Conservation (phyloP, 1,140 invertebrate species). For the Coenobita brevimanus region DNA sequence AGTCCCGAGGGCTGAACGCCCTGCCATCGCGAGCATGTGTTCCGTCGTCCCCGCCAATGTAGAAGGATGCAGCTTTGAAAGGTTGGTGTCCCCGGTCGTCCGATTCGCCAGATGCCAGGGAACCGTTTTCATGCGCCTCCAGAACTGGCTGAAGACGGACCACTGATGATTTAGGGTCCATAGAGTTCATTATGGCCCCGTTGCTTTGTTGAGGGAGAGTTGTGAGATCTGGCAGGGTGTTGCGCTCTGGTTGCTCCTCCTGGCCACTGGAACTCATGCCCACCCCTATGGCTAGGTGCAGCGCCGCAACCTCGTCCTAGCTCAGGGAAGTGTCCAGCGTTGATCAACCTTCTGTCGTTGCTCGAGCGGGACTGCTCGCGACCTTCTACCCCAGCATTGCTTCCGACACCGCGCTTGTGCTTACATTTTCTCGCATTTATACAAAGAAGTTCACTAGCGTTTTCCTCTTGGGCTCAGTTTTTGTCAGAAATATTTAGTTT, state of each 20-base stretch:
- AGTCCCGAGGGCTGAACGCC: not conserved
- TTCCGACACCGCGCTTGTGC: too few relatives aligned
- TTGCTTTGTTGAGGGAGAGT: not conserved
- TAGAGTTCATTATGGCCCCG: too few relatives aligned
- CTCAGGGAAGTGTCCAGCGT: not conserved
- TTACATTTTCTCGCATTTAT: too few relatives aligned
- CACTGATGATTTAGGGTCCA: too few relatives aligned
- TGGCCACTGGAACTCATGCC: slow-evolving; percentile 28
- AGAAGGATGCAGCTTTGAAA: slow-evolving; percentile 40
- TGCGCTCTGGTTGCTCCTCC: slow-evolving; percentile 25
- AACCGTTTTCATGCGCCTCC: not conserved
- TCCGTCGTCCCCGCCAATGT: slow-evolving; percentile 47
- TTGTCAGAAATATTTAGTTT: too few relatives aligned
- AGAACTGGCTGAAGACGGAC: slow-evolving; percentile 28
- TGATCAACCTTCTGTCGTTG: slow-evolving; percentile 30
- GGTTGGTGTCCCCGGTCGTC: not conserved
- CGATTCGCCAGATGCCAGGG: not conserved
- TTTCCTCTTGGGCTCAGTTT: too few relatives aligned
- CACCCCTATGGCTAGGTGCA: not conserved
- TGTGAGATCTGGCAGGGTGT: slow-evolving; percentile 22
- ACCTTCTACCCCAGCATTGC: slow-evolving; percentile 36
- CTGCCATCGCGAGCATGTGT: not conserved
- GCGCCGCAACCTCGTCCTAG: slow-evolving; percentile 34
- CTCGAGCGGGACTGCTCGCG: slow-evolving; percentile 33
- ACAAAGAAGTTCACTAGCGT: too few relatives aligned